These are phyloP conservation scores for Coenonympha glycerion DNA, from an alignment of 2,888 invertebrate genomes.

Conservation along the genomic window DNA sequence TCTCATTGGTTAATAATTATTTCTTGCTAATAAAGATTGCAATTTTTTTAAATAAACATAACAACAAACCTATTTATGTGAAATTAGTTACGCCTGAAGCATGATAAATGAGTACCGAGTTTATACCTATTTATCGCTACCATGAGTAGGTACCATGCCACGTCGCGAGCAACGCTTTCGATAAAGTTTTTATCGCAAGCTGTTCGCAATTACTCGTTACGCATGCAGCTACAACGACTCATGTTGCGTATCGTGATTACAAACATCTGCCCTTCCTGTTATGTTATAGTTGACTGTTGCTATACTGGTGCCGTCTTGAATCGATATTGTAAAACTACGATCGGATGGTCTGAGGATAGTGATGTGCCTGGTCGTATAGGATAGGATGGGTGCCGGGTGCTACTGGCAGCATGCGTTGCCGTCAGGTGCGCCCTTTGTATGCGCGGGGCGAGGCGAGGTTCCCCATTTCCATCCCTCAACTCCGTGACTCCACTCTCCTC, in stretches of 20 bases:
- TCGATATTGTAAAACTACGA: too few species aligned
- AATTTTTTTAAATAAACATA: neutral
- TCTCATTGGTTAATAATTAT: too few species aligned
- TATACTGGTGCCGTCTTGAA: too few species aligned
- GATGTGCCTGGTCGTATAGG: constrained; percentile 30
- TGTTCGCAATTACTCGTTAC: neutral
- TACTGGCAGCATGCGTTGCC: constrained; percentile 41
- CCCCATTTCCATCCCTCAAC: constrained; percentile 41
- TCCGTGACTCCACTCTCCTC: constrained; percentile 32
- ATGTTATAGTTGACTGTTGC: constrained; percentile 33
- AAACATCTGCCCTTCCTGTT: constrained; percentile 61
- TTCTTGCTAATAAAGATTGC: neutral
- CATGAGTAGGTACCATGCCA: too few species aligned
- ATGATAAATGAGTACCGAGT: neutral
- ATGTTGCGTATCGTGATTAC: constrained; percentile 42
- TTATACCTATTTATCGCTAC: too few species aligned
- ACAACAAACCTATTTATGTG: neutral
- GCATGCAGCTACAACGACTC: constrained; percentile 9
- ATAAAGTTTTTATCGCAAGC: constrained; percentile 5
- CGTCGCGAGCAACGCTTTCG: constrained; percentile 1
- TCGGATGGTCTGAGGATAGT: too few species aligned
- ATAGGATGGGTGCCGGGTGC: constrained; percentile 32
- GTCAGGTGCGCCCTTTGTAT: constrained; percentile 62
- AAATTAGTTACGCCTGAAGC: neutral
- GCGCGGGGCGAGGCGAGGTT: constrained; percentile 44